A percentile compares a stretch with the other conserved stretches of the same genome.
These are phyloP conservation scores for Elaeidobius kamerunicus DNA, from an alignment of 2,888 invertebrate genomes.

Conservation along the genomic window DNA sequence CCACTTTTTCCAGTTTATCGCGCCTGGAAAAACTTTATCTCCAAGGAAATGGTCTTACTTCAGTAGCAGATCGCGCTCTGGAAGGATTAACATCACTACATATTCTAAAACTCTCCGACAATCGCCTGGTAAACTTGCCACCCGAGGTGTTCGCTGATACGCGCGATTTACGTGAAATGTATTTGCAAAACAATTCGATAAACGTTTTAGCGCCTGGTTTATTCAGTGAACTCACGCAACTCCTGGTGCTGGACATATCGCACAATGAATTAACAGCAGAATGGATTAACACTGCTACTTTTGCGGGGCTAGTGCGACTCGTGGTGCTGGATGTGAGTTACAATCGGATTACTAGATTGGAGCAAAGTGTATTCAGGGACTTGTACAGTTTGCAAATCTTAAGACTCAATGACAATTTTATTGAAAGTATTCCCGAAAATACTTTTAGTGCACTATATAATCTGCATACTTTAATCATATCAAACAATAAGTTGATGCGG, in stretches of 20 bases:
- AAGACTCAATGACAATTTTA: constrained; percentile 74
- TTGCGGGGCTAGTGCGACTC: constrained; percentile 71
- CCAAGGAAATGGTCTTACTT: constrained; percentile 71
- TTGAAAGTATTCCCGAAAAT: constrained; percentile 74
- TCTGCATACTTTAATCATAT: constrained; percentile 76
- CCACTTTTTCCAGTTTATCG: constrained; percentile 67
- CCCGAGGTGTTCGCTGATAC: constrained; percentile 79
- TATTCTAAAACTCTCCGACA: constrained; percentile 75
- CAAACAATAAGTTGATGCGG: constrained; percentile 73
- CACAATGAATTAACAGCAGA: constrained; percentile 77
- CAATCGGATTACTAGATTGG: constrained; percentile 72
- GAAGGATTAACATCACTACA: constrained; percentile 71
- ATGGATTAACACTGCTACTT: constrained; percentile 79
- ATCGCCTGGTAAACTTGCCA: constrained; percentile 75
- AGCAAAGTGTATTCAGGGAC: constrained; percentile 73
- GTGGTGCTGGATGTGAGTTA: constrained; percentile 74
- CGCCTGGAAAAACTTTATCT: constrained; percentile 71
- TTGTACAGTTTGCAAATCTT: constrained; percentile 77
- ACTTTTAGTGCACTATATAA: constrained; percentile 74
- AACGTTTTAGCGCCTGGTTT: constrained; percentile 77
- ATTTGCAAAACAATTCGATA: constrained; percentile 78
- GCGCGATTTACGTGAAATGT: constrained; percentile 74
- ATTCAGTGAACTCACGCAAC: constrained; percentile 71
- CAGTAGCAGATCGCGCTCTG: constrained; percentile 74
- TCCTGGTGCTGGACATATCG: constrained; percentile 73